phyloP scores from a whole-genome alignment of 2,797 vertebrate genomes.

The Mergus octosetaceus region DNA sequence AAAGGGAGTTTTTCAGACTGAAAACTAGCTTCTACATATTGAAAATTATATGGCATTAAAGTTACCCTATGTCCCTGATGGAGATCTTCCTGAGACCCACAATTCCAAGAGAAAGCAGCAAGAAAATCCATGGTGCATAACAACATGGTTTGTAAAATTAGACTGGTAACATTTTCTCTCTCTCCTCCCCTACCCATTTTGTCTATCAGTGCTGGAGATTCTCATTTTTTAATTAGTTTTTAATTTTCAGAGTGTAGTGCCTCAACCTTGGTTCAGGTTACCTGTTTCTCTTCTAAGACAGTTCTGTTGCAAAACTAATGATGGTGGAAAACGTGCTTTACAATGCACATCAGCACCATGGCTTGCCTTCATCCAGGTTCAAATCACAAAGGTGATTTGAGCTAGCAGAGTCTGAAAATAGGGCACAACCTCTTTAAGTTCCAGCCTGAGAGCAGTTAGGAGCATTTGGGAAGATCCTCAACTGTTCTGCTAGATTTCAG shows the following conservation, averaged over 20 bases:
- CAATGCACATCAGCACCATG: neutral
- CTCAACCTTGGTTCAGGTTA: neutral
- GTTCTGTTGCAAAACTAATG: neutral
- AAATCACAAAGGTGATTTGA: neutral
- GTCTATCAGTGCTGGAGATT: neutral
- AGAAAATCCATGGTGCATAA: neutral
- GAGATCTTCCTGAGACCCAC: neutral
- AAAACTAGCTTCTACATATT: neutral
- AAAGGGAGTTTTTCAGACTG: neutral
- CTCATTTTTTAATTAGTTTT: neutral
- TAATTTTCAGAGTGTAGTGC: neutral
- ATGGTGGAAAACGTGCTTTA: neutral
- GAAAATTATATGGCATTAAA: neutral
- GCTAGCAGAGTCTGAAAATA: neutral
- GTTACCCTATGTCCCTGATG: neutral
- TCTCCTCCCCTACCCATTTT: neutral
- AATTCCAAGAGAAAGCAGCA: neutral
- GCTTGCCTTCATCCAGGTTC: neutral
- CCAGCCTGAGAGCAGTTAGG: neutral
- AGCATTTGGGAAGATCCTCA: neutral
- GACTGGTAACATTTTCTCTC: neutral
- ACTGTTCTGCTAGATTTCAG: neutral
- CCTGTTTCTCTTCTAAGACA: neutral
- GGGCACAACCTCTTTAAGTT: neutral
- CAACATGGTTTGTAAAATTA: neutral